Percentiles rank a stretch among this genome's conserved stretches.
phyloP scores from a whole-genome alignment of 1,140 invertebrate genomes.

The Drosophila busckii region DNA sequence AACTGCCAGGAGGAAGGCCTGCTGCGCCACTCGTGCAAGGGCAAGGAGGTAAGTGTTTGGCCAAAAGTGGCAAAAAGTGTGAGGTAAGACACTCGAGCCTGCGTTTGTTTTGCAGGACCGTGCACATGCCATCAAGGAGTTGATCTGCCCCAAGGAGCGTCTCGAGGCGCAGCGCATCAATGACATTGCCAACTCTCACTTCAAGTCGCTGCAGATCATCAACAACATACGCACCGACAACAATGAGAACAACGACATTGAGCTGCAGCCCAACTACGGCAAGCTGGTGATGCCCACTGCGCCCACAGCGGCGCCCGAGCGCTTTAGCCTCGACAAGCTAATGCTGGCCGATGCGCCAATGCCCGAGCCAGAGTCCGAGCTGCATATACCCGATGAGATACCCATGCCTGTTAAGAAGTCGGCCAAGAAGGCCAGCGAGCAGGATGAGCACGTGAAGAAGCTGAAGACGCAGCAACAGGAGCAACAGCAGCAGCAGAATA shows the following conservation, averaged over 20 bases:
- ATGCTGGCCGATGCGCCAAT: slow-evolving; percentile 62
- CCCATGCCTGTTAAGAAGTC: slow-evolving; percentile 73
- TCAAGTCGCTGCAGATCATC: slow-evolving; percentile 76
- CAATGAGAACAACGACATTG: slow-evolving; percentile 77
- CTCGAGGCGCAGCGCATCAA: slow-evolving; percentile 70
- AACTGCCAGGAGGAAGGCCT: slow-evolving; percentile 92
- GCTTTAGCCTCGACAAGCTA: slow-evolving; percentile 54
- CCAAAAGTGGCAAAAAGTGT: too few species aligned
- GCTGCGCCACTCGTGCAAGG: slow-evolving; percentile 84
- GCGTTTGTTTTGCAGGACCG: slow-evolving; percentile 47
- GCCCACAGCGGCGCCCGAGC: slow-evolving; percentile 22
- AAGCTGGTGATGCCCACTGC: slow-evolving; percentile 36
- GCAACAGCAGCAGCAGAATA: slow-evolving; percentile 30
- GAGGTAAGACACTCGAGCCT: too few species aligned
- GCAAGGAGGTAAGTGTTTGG: slow-evolving; percentile 84
- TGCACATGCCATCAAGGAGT: slow-evolving; percentile 54
- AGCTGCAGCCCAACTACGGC: slow-evolving; percentile 50
- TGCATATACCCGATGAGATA: slow-evolving; percentile 54
- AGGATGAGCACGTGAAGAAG: slow-evolving; percentile 45
- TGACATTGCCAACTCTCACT: slow-evolving; percentile 75
- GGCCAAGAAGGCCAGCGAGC: slow-evolving; percentile 53
- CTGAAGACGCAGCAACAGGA: slow-evolving; percentile 16
- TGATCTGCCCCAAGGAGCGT: slow-evolving; percentile 73
- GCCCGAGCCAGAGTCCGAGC: slow-evolving; percentile 10
- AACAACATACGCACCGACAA: slow-evolving; percentile 74